Percentiles rank a stretch among this genome's conserved stretches.
These are phyloP conservation scores for Manis pentadactyla DNA, from an alignment of 2,797 vertebrate species.

Conservation along the genomic window DNA sequence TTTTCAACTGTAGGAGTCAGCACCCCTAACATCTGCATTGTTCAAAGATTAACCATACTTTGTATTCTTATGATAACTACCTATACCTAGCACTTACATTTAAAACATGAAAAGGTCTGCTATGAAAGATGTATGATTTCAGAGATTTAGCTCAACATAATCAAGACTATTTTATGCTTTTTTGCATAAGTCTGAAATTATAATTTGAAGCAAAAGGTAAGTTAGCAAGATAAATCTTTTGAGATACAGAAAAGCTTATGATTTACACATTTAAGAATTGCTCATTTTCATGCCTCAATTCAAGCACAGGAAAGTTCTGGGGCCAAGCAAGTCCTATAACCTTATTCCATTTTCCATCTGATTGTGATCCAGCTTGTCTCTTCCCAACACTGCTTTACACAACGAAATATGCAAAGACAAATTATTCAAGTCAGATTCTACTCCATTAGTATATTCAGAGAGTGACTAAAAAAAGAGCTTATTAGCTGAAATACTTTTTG, in stretches of 20 bases:
- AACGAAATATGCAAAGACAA: slow-evolving; percentile 34
- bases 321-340: neutral
- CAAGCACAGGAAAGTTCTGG: slow-evolving; percentile 5
- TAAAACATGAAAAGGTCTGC: slow-evolving; percentile 36
- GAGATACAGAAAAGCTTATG: neutral
- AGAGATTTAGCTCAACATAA: slow-evolving; percentile 25
- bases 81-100: neutral
- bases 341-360: slow-evolving; percentile 36
- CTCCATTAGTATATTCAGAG: neutral
- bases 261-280: slow-evolving; percentile 15
- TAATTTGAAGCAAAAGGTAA: slow-evolving; percentile 15
- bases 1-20: too few species aligned
- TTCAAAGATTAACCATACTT: neutral
- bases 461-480: slow-evolving; percentile 3
- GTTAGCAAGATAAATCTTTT: slow-evolving; percentile 38
- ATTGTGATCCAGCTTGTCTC: neutral
- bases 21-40: too few species aligned
- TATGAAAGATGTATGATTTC: neutral
- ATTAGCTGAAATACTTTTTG: neutral
- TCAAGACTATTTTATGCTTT: slow-evolving; percentile 13
- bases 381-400: neutral
- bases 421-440: slow-evolving; percentile 37
- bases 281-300: slow-evolving; percentile 14
- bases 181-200: neutral
- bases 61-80: slow-evolving; percentile 5